Conservation (phyloP, 1,140 invertebrate species). For the Rhagoletis zephyria region DNA sequence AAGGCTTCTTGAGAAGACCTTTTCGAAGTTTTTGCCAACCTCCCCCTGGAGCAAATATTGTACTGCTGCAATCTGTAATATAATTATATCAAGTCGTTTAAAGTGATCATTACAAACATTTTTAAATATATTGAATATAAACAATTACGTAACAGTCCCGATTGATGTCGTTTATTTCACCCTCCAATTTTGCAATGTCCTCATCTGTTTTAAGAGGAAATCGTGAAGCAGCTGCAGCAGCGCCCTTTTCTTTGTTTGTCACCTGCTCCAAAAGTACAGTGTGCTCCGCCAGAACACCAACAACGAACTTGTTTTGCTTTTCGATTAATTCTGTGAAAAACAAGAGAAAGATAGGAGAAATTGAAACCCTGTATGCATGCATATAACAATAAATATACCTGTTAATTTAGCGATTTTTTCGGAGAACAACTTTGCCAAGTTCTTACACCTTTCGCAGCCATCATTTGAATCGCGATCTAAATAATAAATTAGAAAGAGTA, state of each 20-base stretch:
- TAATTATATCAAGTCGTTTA: too few relatives aligned
- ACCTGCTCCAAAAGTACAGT: not conserved
- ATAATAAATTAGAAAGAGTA: too few relatives aligned
- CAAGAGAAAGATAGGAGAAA: not conserved
- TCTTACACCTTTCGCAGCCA: too few relatives aligned
- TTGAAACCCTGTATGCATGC: not conserved
- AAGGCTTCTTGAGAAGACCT: too few relatives aligned
- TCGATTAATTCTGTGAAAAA: not conserved
- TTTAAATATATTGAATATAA: too few relatives aligned
- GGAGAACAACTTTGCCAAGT: not conserved
- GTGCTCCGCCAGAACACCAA: not conserved
- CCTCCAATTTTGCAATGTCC: not conserved
- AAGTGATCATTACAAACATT: too few relatives aligned
- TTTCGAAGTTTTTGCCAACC: too few relatives aligned
- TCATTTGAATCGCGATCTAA: too few relatives aligned
- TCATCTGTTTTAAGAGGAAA: not conserved
- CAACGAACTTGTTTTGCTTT: not conserved
- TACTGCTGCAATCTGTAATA: too few relatives aligned
- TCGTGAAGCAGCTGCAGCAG: not conserved
- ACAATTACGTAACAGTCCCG: not conserved
- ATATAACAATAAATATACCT: not conserved
- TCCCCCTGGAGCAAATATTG: too few relatives aligned
- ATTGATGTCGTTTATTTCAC: not conserved
- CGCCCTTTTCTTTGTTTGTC: not conserved
- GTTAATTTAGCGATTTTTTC: not conserved